A percentile compares a stretch with the other conserved stretches of the same genome.
Conservation (phyloP, 2,113 vertebrate genomes). For the Thinocorus orbignyianus region DNA sequence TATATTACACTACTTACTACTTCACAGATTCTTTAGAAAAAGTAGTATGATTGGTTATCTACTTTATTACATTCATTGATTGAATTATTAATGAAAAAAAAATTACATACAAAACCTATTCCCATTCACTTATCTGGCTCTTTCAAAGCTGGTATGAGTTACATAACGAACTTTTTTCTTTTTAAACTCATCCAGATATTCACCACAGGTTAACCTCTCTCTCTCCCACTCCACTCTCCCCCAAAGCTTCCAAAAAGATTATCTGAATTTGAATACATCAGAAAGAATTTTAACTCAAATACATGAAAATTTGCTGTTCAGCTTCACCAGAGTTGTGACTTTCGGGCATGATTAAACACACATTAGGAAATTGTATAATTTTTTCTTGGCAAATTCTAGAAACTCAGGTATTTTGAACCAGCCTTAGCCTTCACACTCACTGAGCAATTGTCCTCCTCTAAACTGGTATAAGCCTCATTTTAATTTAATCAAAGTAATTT, state of each 20-base stretch:
- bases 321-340: not conserved
- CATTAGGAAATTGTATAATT: accelerated
- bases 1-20: not conserved
- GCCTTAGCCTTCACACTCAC: not conserved
- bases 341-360: not conserved
- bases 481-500: not conserved
- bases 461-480: not conserved
- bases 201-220: not conserved
- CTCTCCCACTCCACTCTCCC: not conserved
- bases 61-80: not conserved
- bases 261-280: not conserved
- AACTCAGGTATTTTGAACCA: not conserved
- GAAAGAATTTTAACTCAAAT: not conserved
- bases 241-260: not conserved
- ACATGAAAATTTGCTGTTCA: not conserved
- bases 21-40: too few relatives aligned
- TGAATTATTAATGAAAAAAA: not conserved
- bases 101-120: not conserved
- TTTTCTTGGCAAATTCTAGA: not conserved
- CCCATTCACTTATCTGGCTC: not conserved
- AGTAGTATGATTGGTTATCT: too few relatives aligned
- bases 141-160: not conserved
- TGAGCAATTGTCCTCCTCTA: not conserved
- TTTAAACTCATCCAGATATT: not conserved
- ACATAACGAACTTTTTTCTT: not conserved